phyloP scores from a whole-genome alignment of 2,797 vertebrate genomes.

The Lepilemur ruficaudatus region DNA sequence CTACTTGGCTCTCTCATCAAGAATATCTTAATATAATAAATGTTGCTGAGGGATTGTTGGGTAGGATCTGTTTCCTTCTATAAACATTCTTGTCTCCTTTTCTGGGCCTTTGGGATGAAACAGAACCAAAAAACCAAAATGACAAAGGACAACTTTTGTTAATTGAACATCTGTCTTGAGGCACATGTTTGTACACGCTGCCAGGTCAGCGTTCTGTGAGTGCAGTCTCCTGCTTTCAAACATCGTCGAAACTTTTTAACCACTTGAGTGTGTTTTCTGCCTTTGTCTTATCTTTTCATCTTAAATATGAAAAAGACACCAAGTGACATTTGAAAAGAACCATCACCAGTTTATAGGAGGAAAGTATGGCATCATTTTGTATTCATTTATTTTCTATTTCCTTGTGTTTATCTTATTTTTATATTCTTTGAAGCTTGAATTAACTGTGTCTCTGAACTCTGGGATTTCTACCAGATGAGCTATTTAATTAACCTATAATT shows the following conservation, averaged over 20 bases:
- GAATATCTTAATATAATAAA: neutral
- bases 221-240: neutral
- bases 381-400: constrained; percentile 68
- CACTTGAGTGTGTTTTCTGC: constrained; percentile 55
- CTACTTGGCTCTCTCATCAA: neutral
- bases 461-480: constrained; percentile 56
- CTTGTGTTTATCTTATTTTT: constrained; percentile 63
- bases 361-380: constrained; percentile 36
- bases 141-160: constrained; percentile 66
- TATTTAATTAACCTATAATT: constrained; percentile 51
- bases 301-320: constrained; percentile 43
- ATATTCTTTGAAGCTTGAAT: constrained; percentile 54
- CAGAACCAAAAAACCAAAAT: neutral
- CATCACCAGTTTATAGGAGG: constrained; percentile 37
- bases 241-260: neutral
- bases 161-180: constrained; percentile 59
- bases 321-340: constrained; percentile 46
- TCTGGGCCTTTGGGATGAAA: constrained; percentile 51
- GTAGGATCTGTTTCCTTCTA: constrained; percentile 11
- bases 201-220: neutral
- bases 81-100: constrained; percentile 55
- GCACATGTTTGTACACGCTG: constrained; percentile 45
- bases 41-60: neutral
- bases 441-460: constrained; percentile 65
- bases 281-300: constrained; percentile 62